Conservation (phyloP, 2,888 invertebrate species). For the Galerucella nymphaeae region DNA sequence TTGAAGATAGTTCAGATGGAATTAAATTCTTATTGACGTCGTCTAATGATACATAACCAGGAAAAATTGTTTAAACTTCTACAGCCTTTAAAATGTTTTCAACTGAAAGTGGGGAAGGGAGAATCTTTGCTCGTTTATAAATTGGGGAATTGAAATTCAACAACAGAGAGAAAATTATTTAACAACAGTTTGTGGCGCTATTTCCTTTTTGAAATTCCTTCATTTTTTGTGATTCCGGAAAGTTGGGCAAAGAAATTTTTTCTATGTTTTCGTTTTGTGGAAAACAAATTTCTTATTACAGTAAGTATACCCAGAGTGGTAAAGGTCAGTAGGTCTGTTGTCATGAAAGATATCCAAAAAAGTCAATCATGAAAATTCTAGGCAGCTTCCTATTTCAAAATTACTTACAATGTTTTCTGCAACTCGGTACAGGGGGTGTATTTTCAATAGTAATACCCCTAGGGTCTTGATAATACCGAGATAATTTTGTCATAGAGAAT, state of each 20-base stretch:
- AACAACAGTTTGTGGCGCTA: neutral
- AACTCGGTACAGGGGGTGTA: too few species aligned
- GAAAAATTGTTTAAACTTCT: neutral
- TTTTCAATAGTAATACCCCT: too few species aligned
- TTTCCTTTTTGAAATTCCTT: neutral
- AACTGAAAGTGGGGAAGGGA: neutral
- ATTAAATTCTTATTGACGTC: neutral
- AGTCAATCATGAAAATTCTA: too few species aligned
- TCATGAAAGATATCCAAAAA: too few species aligned
- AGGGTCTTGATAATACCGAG: too few species aligned
- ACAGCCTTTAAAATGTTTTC: neutral
- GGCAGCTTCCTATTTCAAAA: too few species aligned
- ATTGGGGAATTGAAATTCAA: neutral
- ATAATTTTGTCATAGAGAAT: too few species aligned
- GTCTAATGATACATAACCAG: neutral
- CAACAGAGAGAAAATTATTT: neutral
- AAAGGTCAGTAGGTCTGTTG: too few species aligned
- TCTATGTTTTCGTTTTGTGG: neutral
- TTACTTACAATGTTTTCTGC: too few species aligned
- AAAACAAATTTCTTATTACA: too few species aligned
- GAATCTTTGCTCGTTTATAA: neutral
- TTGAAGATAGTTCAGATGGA: neutral
- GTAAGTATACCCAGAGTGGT: too few species aligned
- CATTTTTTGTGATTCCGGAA: neutral
- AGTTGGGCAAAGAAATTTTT: neutral